A percentile compares a stretch with the other conserved stretches of the same genome.
These are phyloP conservation scores for Colistium nudipinnis DNA, from an alignment of 2,113 vertebrate species.

Conservation along the genomic window DNA sequence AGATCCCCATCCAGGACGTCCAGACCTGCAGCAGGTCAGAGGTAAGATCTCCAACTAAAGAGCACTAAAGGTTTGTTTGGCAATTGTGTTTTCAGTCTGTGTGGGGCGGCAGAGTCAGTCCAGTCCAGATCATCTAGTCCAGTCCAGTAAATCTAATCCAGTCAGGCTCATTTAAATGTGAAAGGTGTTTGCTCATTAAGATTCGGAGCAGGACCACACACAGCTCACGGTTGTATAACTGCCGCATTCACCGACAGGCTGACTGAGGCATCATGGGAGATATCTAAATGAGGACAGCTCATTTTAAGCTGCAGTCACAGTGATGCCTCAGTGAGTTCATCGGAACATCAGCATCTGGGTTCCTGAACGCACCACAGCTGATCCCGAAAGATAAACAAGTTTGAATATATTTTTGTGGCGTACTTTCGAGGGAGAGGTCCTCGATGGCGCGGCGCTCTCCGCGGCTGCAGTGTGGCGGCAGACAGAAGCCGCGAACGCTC, in stretches of 20 bases:
- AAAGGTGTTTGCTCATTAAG: conserved; percentile 32
- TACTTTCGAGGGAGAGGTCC: conserved; percentile 91
- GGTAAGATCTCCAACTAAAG: conserved; percentile 30
- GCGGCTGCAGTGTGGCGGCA: conserved; percentile 94
- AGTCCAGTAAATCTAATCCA: neutral
- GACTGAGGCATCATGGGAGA: conserved; percentile 53
- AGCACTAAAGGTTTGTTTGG: no score
- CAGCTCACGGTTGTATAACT: conserved; percentile 35
- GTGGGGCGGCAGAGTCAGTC: no score
- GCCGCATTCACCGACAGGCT: conserved; percentile 30
- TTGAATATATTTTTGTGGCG: neutral
- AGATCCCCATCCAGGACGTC: conserved; percentile 88
- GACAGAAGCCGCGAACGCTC: conserved; percentile 92
- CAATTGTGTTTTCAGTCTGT: no score
- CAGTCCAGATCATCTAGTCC: neutral
- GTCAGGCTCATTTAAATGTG: conserved; percentile 20
- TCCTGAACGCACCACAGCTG: conserved; percentile 29
- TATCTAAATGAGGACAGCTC: conserved; percentile 36
- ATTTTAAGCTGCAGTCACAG: no score
- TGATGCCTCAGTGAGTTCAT: neutral
- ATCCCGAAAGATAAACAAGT: neutral
- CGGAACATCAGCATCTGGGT: neutral
- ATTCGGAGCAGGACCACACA: conserved; percentile 37
- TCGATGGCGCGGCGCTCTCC: conserved; percentile 93
- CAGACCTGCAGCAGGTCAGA: conserved; percentile 65